Evolutionary conservation across 2,888 invertebrate species (phyloP).

Genomic region (Leptinotarsa tumamoca): DNA sequence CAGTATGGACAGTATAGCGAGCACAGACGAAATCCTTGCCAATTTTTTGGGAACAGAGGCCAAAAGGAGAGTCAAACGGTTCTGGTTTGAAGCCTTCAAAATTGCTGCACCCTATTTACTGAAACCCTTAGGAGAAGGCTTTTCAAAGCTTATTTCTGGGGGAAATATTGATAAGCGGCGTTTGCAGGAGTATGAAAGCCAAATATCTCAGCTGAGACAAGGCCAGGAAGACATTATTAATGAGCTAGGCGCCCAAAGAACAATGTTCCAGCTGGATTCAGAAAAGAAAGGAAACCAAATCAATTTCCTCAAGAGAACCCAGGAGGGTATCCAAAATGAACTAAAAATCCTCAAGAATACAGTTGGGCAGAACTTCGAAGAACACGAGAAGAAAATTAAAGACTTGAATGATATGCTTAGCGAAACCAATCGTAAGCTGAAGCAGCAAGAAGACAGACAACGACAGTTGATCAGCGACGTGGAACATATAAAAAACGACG

Average conservation of each 20-base stretch:
- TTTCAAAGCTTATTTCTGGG: neutral
- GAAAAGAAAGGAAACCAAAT: conserved; percentile 30
- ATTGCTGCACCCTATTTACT: conserved; percentile 21
- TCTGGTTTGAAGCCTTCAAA: conserved; percentile 20
- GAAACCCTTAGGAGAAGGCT: conserved; percentile 23
- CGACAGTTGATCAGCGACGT: conserved; percentile 6
- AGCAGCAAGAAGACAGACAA: conserved; percentile 23
- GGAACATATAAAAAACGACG: conserved; percentile 17
- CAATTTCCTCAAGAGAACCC: conserved; percentile 16
- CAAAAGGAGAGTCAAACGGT: conserved; percentile 21
- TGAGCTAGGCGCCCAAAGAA: conserved; percentile 24
- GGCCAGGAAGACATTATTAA: conserved; percentile 28
- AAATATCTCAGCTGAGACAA: conserved; percentile 13
- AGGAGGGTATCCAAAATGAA: conserved; percentile 24
- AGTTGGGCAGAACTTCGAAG: conserved; percentile 19
- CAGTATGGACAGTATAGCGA: conserved; percentile 26
- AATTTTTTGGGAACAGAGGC: conserved; percentile 27
- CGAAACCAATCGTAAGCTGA: conserved; percentile 23
- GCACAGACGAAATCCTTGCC: conserved; percentile 22
- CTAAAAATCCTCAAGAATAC: conserved; percentile 13
- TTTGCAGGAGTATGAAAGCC: conserved; percentile 12
- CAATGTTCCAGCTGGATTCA: conserved; percentile 29
- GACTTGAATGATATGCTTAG: conserved; percentile 23
- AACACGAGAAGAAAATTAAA: conserved; percentile 33
- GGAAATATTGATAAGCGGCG: neutral